Percentiles rank a stretch among this genome's conserved stretches.
Conservation (phyloP, 2,888 invertebrate species). For the Eucera pruinosa region DNA sequence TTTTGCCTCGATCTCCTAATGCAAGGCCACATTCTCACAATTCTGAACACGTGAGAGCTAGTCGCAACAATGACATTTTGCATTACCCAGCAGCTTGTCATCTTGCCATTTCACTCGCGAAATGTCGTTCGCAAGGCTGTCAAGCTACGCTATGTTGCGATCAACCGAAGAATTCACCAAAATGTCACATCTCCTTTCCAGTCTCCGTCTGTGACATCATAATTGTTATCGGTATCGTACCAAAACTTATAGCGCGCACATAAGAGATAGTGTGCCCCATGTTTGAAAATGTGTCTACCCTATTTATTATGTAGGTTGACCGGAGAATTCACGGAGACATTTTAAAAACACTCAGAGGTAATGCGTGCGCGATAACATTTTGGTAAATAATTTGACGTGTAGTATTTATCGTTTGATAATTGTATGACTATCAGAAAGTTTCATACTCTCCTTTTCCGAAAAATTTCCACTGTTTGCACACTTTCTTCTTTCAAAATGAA, state of each 20-base stretch:
- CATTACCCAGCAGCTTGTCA: slow-evolving; percentile 41
- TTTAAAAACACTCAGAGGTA: too few species aligned
- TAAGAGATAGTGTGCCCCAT: not conserved
- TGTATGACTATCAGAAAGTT: too few species aligned
- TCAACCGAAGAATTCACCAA: slow-evolving; percentile 49
- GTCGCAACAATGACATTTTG: slow-evolving; percentile 67
- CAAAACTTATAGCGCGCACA: slow-evolving; percentile 27
- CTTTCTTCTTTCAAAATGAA: too few species aligned
- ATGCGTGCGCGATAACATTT: too few species aligned
- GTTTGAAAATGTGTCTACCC: not conserved
- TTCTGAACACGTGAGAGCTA: slow-evolving; percentile 27
- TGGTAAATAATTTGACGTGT: too few species aligned
- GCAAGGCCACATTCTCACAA: not conserved
- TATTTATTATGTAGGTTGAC: too few species aligned
- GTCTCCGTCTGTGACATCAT: slow-evolving; percentile 6
- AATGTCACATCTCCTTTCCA: slow-evolving; percentile 62
- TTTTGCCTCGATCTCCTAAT: not conserved
- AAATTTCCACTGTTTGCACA: too few species aligned
- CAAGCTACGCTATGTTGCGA: slow-evolving; percentile 14
- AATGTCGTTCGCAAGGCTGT: slow-evolving; percentile 59
- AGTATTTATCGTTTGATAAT: too few species aligned
- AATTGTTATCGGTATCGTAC: slow-evolving; percentile 44
- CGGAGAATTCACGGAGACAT: too few species aligned
- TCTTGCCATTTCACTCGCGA: slow-evolving; percentile 67
- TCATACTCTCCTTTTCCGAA: too few species aligned